Conservation (phyloP, 1,140 invertebrate species). For the Trachymyrmex cornetzi region DNA sequence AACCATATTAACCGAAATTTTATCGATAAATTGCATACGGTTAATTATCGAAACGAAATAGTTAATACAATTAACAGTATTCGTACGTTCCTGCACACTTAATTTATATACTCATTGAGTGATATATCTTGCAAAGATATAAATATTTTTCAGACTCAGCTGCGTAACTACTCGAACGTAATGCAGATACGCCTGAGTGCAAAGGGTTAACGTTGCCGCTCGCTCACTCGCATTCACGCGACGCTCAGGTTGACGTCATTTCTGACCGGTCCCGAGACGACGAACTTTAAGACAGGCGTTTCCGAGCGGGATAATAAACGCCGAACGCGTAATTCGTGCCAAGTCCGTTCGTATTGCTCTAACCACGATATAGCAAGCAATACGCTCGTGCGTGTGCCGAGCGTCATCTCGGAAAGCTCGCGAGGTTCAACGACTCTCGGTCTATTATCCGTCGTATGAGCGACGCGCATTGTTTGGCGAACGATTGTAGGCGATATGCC, state of each 20-base stretch:
- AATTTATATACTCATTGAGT: conserved; percentile 36
- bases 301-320: conserved; percentile 59
- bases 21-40: neutral
- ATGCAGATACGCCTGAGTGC: conserved; percentile 55
- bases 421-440: conserved; percentile 61
- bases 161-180: conserved; percentile 50
- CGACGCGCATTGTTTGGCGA: conserved; percentile 64
- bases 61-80: neutral
- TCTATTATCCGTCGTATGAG: conserved; percentile 53
- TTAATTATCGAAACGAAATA: conserved; percentile 14
- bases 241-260: conserved; percentile 55
- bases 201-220: conserved; percentile 59
- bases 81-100: neutral
- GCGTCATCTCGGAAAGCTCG: conserved; percentile 61
- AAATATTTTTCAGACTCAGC: conserved; percentile 41
- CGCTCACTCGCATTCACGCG: conserved; percentile 29
- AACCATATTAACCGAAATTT: neutral
- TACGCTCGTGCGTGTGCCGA: conserved; percentile 37
- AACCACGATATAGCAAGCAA: conserved; percentile 52
- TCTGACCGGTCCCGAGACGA: conserved; percentile 59
- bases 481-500: conserved; percentile 58
- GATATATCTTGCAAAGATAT: conserved; percentile 25
- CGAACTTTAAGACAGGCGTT: conserved; percentile 62
- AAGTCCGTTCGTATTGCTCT: conserved; percentile 54
- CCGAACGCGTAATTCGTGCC: conserved; percentile 63